These are phyloP conservation scores for Tenthredo distinguenda DNA, from an alignment of 2,888 invertebrate genomes.

Conservation along the genomic window DNA sequence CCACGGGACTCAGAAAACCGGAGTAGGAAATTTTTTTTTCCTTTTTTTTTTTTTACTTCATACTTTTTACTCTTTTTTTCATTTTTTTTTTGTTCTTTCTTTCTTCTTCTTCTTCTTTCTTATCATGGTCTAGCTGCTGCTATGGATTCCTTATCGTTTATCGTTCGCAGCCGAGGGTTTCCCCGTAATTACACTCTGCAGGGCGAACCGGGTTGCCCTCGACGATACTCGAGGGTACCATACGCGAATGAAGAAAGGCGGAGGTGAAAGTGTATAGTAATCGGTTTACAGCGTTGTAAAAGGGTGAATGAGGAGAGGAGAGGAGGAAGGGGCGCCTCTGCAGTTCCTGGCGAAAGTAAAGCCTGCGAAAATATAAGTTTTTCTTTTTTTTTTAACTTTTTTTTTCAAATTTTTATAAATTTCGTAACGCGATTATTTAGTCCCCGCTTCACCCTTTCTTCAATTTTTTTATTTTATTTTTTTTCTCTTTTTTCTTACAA, in stretches of 20 bases:
- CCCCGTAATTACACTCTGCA: conserved; percentile 25
- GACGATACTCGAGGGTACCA: conserved; percentile 36
- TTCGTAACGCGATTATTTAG: no score
- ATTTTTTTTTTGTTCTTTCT: neutral
- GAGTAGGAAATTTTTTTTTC: neutral
- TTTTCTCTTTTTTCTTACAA: neutral
- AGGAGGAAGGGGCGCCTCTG: neutral
- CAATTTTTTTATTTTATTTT: no score
- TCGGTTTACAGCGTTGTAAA: conserved; percentile 48
- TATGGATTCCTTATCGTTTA: conserved; percentile 35
- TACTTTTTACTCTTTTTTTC: neutral
- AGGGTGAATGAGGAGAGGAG: neutral
- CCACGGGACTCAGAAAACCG: neutral
- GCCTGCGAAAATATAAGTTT: neutral
- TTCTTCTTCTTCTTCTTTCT: neutral
- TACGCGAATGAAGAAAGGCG: conserved; percentile 3
- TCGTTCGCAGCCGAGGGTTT: conserved; percentile 21
- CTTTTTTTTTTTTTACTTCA: neutral
- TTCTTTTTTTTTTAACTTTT: no score
- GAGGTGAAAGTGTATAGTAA: conserved; percentile 25
- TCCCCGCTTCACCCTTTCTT: no score
- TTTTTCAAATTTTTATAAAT: no score
- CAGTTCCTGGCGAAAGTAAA: neutral
- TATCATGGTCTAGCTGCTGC: neutral
- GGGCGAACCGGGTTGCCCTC: neutral